Evolutionary conservation across 2,888 invertebrate genomes (phyloP).

Genomic region (Eurytoma adleriae): DNA sequence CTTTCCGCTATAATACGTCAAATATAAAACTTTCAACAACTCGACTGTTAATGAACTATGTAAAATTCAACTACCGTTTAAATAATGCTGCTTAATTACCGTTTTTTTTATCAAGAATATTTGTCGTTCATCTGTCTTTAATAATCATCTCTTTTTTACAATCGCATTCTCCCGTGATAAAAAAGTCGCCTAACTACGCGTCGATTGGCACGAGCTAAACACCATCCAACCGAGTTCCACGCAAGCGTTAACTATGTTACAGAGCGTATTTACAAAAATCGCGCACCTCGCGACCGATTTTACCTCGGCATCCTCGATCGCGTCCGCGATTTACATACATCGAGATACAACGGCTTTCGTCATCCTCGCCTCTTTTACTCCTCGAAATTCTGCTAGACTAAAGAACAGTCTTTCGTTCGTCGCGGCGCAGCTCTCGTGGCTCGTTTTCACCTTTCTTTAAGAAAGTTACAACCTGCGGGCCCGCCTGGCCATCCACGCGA

Average conservation of each 20-base stretch:
- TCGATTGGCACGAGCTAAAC: slow-evolving; percentile 40
- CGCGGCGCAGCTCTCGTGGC: not conserved
- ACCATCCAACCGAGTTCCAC: slow-evolving; percentile 1
- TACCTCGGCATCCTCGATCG: slow-evolving; percentile 15
- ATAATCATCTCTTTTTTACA: slow-evolving; percentile 43
- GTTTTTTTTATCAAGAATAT: slow-evolving; percentile 55
- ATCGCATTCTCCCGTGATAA: slow-evolving; percentile 23
- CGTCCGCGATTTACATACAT: slow-evolving; percentile 34
- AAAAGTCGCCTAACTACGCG: slow-evolving; percentile 41
- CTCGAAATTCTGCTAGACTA: slow-evolving; percentile 16
- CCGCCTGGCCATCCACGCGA: not conserved
- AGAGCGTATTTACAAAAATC: slow-evolving; percentile 44
- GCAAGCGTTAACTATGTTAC: slow-evolving; percentile 44
- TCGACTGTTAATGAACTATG: slow-evolving; percentile 1
- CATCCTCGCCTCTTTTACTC: not conserved
- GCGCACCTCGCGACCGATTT: not conserved
- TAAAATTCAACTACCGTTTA: slow-evolving; percentile 24
- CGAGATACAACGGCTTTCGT: slow-evolving; percentile 25
- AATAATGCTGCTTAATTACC: slow-evolving; percentile 28
- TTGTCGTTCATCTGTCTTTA: slow-evolving; percentile 42
- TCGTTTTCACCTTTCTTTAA: not conserved
- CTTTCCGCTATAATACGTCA: not conserved
- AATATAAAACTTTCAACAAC: slow-evolving; percentile 44
- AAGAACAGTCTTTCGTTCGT: slow-evolving; percentile 38
- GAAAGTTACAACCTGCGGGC: not conserved